Conservation (phyloP, 2,113 vertebrate genomes). For the Coracopsis vasa region DNA sequence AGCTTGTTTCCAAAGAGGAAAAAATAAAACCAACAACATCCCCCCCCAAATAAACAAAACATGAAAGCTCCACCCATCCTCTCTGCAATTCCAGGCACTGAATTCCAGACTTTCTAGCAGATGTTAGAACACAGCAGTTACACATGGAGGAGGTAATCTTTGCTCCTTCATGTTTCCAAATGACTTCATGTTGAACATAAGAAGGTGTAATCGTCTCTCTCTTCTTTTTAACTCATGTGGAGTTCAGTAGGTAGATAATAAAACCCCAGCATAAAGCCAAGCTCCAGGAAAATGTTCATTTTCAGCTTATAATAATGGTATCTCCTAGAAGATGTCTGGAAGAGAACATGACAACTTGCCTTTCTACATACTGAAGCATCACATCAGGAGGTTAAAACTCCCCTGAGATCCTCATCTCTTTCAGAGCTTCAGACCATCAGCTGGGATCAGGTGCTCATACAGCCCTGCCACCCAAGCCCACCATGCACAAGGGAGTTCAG, state of each 20-base stretch:
- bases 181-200: not conserved
- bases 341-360: accelerated
- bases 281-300: not conserved
- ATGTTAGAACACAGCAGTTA: accelerated
- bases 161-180: not conserved
- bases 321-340: not conserved
- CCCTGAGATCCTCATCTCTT: not conserved
- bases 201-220: not conserved
- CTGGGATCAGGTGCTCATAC: not conserved
- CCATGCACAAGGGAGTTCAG: accelerated
- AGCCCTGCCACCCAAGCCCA: accelerated
- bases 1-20: not conserved
- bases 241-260: not conserved
- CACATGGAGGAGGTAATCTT: not conserved
- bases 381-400: not conserved
- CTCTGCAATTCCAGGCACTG: not conserved
- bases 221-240: not conserved
- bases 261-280: not conserved
- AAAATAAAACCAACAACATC: not conserved
- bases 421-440: not conserved
- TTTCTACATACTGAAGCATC: not conserved
- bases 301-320: not conserved
- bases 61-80: not conserved
- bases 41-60: not conserved
- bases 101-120: not conserved